Evolutionary conservation across 2,888 invertebrate species (phyloP), one percentile per base, ranked within the genome.

Genomic region (Hemistola chrysoprasaria): DNA sequence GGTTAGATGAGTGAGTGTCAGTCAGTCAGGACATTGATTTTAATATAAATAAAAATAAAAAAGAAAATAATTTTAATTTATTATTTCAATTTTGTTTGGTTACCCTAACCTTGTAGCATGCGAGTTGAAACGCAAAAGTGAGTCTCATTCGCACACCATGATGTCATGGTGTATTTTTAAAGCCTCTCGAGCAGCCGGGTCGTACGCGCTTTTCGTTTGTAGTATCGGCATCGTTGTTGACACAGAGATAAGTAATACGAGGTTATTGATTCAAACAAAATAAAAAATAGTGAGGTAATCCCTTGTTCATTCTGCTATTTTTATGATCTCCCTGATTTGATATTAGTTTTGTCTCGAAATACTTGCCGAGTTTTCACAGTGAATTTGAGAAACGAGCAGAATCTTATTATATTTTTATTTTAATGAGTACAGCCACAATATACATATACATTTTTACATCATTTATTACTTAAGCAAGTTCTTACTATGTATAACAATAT

Each of bases 111-210:
- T 16, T 34, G 30, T 34, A 43, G 30, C 62, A 65, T 56, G 68
- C 56, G 73, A 77, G 51, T 59, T 61, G 63, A 59, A 58, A 49
- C 48, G 48, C 40, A 42, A 40, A 48, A 50, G 46, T 25, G 35
- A 33, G 55, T 79, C 78, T 77, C 80, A 40, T 55, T 85, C 79
- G 66, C 76, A 71, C 84, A 78, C 81, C 82, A 85, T 87, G 87
- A 88, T 84, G 83, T 88, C 87, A 88, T 87, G 84, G 80, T 78
- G 66, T 88, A 88, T 86, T 86, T 86, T 84, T 78, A 72, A 78
- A 76, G 62, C 70, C 73, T 73, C 69, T 71, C 70, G 71, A 65
- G 70, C 62, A 73, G 64, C 66, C 76, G 74, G 66, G 71, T 78
- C 71, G 77, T 75, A 75, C 73, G 74, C 73, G 68, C 66, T 70